phyloP scores from a whole-genome alignment of 2,113 vertebrate species.

The Corythornis vintsioides region DNA sequence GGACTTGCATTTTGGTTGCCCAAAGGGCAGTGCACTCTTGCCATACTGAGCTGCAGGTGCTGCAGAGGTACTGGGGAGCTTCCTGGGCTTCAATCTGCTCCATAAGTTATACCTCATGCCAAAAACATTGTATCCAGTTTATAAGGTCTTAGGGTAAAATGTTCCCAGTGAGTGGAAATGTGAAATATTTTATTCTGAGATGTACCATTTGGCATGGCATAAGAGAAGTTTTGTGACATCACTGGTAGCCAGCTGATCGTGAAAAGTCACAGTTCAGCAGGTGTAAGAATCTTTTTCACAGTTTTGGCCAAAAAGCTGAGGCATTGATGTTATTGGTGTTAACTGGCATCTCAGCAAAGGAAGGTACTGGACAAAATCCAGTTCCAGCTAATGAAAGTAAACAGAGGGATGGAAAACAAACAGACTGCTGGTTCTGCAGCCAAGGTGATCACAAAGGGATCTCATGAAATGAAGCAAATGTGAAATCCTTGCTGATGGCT shows the following conservation, averaged over 20 bases:
- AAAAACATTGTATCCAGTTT: background rate
- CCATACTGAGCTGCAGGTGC: background rate
- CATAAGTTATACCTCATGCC: background rate
- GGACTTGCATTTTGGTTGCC: background rate
- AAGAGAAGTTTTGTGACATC: background rate
- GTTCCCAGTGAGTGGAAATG: background rate
- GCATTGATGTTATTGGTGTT: background rate
- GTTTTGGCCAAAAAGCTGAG: background rate
- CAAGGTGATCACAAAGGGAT: background rate
- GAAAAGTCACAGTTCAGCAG: background rate
- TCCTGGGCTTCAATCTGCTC: background rate
- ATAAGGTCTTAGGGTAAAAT: background rate
- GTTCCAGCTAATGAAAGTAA: background rate
- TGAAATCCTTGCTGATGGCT: background rate
- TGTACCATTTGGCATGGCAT: background rate
- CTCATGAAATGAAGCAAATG: rapidly evolving
- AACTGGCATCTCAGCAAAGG: background rate
- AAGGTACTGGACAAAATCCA: background rate
- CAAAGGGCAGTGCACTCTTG: background rate
- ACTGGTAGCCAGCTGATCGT: background rate
- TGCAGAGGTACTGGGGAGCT: background rate
- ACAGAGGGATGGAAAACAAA: background rate
- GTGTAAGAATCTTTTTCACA: background rate
- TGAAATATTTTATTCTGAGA: background rate
- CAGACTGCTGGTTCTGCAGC: background rate